phyloP scores from a whole-genome alignment of 2,113 vertebrate genomes.

The Lichenostomus cassidix region DNA sequence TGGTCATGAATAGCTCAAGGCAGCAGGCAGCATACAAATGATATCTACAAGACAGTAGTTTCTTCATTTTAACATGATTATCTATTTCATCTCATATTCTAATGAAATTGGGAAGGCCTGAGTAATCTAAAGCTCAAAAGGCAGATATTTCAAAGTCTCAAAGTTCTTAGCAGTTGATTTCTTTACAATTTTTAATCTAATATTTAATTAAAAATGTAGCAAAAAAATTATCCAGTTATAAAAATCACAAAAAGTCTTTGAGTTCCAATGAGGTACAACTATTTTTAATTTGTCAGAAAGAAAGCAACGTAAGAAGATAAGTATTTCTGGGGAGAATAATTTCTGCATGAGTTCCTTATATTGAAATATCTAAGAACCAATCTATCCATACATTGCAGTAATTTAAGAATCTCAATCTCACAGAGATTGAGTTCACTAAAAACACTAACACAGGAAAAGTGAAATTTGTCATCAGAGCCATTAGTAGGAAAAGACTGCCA shows the following conservation, averaged over 20 bases:
- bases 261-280: not conserved
- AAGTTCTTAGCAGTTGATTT: not conserved
- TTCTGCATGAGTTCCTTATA: not conserved
- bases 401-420: not conserved
- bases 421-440: not conserved
- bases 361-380: not conserved
- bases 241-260: not conserved
- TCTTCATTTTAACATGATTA: not conserved
- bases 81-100: not conserved
- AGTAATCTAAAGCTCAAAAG: not conserved
- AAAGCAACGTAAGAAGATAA: not conserved
- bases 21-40: not conserved
- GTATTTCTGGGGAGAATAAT: not conserved
- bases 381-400: not conserved
- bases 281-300: not conserved
- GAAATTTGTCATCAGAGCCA: not conserved
- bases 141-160: not conserved
- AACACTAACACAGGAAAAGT: not conserved
- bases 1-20: not conserved
- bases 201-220: not conserved
- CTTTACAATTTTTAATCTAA: not conserved
- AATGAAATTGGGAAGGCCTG: not conserved
- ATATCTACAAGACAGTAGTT: not conserved
- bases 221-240: not conserved
- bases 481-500: not conserved